A percentile compares a stretch with the other conserved stretches of the same genome.
phyloP scores from a whole-genome alignment of 2,888 invertebrate genomes.

The Caenorhabditis macrosperma region DNA sequence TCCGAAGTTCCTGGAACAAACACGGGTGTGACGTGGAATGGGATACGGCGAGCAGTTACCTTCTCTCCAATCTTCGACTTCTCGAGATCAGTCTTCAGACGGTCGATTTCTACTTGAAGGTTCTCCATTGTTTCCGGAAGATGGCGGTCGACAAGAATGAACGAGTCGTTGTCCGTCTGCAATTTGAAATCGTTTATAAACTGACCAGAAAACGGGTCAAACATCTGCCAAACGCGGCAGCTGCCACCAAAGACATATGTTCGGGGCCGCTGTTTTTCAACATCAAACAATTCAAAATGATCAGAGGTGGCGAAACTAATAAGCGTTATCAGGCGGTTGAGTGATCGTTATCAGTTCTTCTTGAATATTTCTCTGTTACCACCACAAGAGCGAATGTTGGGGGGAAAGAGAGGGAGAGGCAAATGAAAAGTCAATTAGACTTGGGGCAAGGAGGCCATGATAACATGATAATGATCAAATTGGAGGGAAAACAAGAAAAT shows the following conservation, averaged over 20 bases:
- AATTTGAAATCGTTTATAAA: constrained; percentile 12
- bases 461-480: constrained; percentile 49
- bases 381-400: constrained; percentile 14
- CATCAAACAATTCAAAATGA: constrained; percentile 21
- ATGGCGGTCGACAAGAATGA: constrained; percentile 47
- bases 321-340: constrained; percentile 7
- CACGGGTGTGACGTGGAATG: too few relatives aligned
- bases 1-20: constrained; percentile 35
- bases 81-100: constrained; percentile 32
- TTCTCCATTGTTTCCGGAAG: constrained; percentile 44
- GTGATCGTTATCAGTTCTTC: constrained; percentile 47
- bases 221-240: background rate
- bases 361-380: constrained; percentile 36
- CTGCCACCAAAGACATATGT: constrained; percentile 16
- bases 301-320: constrained; percentile 48
- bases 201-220: constrained; percentile 9
- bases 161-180: constrained; percentile 46
- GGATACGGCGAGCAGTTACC: constrained; percentile 12
- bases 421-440: constrained; percentile 26
- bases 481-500: constrained; percentile 46
- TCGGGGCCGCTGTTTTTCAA: background rate
- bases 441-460: constrained; percentile 31
- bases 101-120: constrained; percentile 47
- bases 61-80: constrained; percentile 22
- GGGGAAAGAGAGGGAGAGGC: constrained; percentile 2